These are phyloP conservation scores for Spheniscus mendiculus DNA, from an alignment of 2,113 vertebrate species.

Conservation along the genomic window DNA sequence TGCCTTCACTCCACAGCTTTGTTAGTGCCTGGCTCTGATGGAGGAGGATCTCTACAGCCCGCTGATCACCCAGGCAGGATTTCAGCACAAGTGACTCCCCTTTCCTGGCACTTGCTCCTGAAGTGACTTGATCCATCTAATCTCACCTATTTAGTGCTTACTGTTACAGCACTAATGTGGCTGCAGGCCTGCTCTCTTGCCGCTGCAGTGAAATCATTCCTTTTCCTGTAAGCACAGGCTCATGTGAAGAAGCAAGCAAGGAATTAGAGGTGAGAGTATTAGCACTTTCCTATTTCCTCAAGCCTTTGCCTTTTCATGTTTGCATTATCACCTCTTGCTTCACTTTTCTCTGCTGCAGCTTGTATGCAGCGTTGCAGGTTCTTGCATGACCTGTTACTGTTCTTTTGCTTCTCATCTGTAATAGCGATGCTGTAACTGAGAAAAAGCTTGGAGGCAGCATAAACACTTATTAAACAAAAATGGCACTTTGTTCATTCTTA, in stretches of 20 bases:
- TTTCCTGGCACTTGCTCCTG: not conserved
- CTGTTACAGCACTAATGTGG: accelerated
- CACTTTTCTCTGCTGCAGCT: not conserved
- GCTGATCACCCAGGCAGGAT: too few species aligned
- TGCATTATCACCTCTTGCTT: not conserved
- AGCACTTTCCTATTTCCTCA: not conserved
- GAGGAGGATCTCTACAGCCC: not conserved
- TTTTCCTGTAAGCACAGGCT: not conserved
- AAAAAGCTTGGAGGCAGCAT: not conserved
- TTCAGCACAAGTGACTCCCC: not conserved
- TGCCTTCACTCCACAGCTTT: not conserved
- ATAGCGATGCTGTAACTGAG: not conserved
- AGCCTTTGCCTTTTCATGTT: not conserved
- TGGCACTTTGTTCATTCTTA: not conserved
- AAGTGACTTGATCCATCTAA: too few species aligned
- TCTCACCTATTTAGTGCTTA: not conserved
- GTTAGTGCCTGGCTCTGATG: not conserved
- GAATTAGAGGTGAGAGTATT: not conserved
- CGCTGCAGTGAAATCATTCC: accelerated
- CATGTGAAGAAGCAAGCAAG: accelerated
- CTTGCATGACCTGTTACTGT: accelerated
- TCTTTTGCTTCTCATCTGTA: not conserved
- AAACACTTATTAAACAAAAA: not conserved
- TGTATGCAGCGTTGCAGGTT: accelerated
- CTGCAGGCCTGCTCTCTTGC: not conserved